Base-by-base conservation (phyloP, 2,797 vertebrate species). In the Pygocentrus nattereri region DNA sequence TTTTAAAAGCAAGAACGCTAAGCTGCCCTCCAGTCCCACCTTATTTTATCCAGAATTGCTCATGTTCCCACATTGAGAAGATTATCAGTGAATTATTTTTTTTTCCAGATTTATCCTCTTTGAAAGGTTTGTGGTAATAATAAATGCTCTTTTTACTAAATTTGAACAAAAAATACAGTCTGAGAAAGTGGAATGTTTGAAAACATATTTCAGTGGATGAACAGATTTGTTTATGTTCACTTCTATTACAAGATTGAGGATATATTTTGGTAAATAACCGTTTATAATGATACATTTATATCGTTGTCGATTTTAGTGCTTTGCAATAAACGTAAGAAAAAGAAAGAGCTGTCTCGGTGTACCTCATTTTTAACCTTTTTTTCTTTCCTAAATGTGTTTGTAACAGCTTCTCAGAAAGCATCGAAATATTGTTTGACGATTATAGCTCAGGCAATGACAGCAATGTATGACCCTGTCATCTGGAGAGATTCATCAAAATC, bases 1-100 rank as follows among this genome's bases (percentile, higher is more conserved):
- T 93, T 91, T 94, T 91, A 93, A 93, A 93, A 92, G 93, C 90
- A 92, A 88, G 92, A 90, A 91, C 89, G 89, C 92, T 92, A 91
- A 90, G 69, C 56, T 91, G 91, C 90, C 88, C 89, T 79, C 23
- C 59, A 73, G n/a, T 69, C 52, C 47, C 34, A 49, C n/a, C 25
- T 16, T 54, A 23, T 44, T 83, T 81, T 81, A 19, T 64, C 52
- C 59, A 80, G 27, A 18, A 64, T 21, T 31, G n/a, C 4, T 50
- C 74, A 5, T 52, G 8, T 50, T 11, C 4, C 19, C 19, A 50
- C 4, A 21, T 6, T 19, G 5, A 21, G 7, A 7, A 1, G 18
- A 4, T 54, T 16, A 16, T 23, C 7, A 25, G 4, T 27, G 3
- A 11, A 27, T 27, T 59, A 1, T 31, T 18, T 16, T 50, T 15